These are phyloP conservation scores for Syrista parreyssii DNA, from an alignment of 2,888 invertebrate species.

Conservation along the genomic window DNA sequence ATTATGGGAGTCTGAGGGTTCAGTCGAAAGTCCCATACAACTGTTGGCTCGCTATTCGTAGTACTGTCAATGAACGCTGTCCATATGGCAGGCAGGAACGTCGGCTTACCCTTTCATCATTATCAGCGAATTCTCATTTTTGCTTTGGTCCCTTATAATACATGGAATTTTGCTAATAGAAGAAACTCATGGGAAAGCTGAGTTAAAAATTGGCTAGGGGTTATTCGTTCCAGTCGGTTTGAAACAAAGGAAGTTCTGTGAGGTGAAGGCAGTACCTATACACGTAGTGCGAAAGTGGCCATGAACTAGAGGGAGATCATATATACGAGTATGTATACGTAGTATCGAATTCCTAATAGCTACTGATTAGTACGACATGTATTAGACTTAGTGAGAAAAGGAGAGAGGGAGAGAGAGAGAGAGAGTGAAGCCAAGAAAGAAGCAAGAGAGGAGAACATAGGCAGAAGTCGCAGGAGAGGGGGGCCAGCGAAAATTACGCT, in stretches of 20 bases:
- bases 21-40: background rate
- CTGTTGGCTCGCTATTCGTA: background rate
- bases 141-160: background rate
- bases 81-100: background rate
- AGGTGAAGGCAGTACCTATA: background rate
- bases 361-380: background rate
- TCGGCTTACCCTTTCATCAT: background rate
- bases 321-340: too few species aligned
- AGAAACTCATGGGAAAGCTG: background rate
- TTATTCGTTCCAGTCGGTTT: background rate
- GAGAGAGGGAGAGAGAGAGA: background rate
- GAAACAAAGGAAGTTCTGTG: background rate
- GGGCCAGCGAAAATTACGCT: slow-evolving; percentile 38
- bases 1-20: background rate
- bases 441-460: background rate
- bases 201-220: background rate
- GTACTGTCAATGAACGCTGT: background rate
- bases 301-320: background rate
- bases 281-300: background rate
- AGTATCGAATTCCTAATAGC: background rate
- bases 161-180: background rate
- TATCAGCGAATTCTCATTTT: background rate
- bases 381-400: background rate
- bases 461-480: background rate
- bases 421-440: slow-evolving; percentile 5